Conservation (phyloP, 2,113 vertebrate genomes). For the Catharus bicknelli region DNA sequence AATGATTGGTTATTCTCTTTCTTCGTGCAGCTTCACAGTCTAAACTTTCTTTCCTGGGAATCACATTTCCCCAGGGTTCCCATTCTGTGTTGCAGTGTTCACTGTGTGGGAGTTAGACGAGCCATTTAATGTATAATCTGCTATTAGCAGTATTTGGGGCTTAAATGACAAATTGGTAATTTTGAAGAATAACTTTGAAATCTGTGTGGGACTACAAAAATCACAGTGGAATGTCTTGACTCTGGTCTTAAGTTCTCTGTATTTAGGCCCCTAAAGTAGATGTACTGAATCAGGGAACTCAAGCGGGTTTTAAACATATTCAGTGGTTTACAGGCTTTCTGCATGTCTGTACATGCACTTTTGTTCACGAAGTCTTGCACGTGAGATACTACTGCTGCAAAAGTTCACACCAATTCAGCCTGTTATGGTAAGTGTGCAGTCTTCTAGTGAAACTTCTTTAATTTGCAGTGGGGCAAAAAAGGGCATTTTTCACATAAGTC, state of each 20-base stretch:
- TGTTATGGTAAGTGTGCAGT: not conserved
- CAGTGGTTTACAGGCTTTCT: not conserved
- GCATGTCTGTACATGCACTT: not conserved
- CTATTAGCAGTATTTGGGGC: conserved; percentile 1
- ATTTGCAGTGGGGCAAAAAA: not conserved
- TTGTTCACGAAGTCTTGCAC: not conserved
- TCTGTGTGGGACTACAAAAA: not conserved
- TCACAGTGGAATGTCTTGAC: not conserved
- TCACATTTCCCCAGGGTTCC: not conserved
- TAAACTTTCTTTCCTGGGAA: not conserved
- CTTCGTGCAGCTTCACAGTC: not conserved
- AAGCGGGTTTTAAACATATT: not conserved
- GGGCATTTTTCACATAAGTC: not conserved
- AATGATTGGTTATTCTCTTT: not conserved
- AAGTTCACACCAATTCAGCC: not conserved
- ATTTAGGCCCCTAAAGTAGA: not conserved
- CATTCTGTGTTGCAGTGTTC: not conserved
- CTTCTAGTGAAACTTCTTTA: not conserved
- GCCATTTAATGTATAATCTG: not conserved
- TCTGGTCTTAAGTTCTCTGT: not conserved
- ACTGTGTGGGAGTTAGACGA: not conserved
- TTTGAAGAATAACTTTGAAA: conserved; percentile 7
- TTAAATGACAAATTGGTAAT: not conserved
- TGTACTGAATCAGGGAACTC: not conserved
- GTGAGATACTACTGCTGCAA: not conserved